Percentiles rank a stretch among this genome's conserved stretches.
Conservation (phyloP, 1,140 invertebrate genomes). For the Hydropsyche tenuis region DNA sequence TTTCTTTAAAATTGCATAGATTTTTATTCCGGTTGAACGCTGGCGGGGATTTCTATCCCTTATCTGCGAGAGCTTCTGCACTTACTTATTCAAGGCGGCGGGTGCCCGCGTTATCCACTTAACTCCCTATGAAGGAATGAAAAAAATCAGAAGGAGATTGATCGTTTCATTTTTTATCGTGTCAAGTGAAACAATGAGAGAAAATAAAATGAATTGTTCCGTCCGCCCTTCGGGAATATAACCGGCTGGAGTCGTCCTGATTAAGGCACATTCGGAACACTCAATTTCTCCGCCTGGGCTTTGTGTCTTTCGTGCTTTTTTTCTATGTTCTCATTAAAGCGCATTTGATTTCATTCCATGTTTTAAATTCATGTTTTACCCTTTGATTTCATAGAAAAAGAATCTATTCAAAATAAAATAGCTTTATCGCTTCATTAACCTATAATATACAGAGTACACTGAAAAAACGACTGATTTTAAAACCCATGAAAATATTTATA, state of each 20-base stretch:
- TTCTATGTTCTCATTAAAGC: no score
- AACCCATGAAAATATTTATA: no score
- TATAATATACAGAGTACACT: no score
- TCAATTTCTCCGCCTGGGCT: not conserved
- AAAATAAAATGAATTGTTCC: slow-evolving; percentile 49
- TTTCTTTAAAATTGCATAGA: slow-evolving; percentile 42
- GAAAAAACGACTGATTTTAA: no score
- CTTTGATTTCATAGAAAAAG: no score
- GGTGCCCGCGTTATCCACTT: slow-evolving; percentile 47
- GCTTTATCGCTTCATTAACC: no score
- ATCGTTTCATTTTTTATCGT: slow-evolving; percentile 50
- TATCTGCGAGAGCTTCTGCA: slow-evolving; percentile 43
- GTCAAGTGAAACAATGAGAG: slow-evolving; percentile 50
- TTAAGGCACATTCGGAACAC: slow-evolving; percentile 42
- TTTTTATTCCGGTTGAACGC: slow-evolving; percentile 34
- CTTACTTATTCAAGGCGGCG: slow-evolving; percentile 43
- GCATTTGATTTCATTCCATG: no score
- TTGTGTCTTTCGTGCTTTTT: no score
- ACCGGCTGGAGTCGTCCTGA: slow-evolving; percentile 40
- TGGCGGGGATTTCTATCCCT: slow-evolving; percentile 25
- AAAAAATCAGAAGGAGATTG: slow-evolving; percentile 49
- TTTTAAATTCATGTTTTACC: no score
- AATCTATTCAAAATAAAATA: no score
- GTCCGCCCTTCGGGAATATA: slow-evolving; percentile 30
- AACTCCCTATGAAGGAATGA: slow-evolving; percentile 48